Evolutionary conservation across 2,797 vertebrate species (phyloP).

Genomic region (Nothura maculosa): DNA sequence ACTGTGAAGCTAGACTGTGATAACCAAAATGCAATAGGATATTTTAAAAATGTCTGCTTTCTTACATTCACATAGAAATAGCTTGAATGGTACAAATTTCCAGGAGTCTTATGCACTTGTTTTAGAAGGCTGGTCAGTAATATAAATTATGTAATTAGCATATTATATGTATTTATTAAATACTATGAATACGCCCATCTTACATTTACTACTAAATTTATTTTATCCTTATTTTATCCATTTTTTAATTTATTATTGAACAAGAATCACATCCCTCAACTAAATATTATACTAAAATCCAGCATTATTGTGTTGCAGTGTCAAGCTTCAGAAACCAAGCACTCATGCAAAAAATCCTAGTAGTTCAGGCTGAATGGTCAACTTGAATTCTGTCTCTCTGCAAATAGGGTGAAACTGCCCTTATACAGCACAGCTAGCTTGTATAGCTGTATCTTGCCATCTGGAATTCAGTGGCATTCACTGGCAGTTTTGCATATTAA

Average conservation of each 20-base stretch:
- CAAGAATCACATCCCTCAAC: background rate
- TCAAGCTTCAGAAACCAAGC: conserved; percentile 43
- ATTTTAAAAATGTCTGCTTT: conserved; percentile 48
- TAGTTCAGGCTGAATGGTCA: conserved; percentile 64
- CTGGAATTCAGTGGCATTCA: conserved; percentile 62
- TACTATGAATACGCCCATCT: background rate
- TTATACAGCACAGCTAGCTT: conserved; percentile 39
- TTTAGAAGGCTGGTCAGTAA: background rate
- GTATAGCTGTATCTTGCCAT: conserved; percentile 36
- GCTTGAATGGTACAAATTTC: background rate
- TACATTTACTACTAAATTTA: background rate
- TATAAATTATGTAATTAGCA: background rate
- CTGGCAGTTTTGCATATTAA: conserved; percentile 65
- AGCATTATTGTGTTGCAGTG: background rate
- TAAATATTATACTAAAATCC: background rate
- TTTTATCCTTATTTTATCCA: background rate
- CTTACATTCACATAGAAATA: conserved; percentile 10
- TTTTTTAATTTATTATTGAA: background rate
- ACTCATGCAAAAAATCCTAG: conserved; percentile 40
- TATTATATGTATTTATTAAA: background rate
- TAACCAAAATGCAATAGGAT: conserved; percentile 41
- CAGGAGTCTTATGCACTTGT: background rate
- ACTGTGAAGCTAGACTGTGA: conserved; percentile 40
- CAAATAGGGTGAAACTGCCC: conserved; percentile 42
- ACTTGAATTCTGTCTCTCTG: conserved; percentile 53